Base-by-base conservation (phyloP, 2,888 invertebrate species). In the Cyclophora punctaria region DNA sequence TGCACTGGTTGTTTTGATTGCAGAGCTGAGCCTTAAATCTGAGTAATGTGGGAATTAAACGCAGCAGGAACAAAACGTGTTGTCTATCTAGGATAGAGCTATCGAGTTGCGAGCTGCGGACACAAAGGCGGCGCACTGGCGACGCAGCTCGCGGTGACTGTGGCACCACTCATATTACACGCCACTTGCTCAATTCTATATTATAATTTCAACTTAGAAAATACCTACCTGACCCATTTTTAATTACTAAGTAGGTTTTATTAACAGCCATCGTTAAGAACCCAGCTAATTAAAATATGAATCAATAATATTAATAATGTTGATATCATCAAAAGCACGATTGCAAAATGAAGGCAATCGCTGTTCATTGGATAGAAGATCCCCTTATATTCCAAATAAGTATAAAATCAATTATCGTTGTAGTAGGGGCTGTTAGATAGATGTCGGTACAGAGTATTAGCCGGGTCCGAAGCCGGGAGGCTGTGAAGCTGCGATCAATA, bases 401-500 rank as follows among this genome's bases (percentile, higher is more conserved):
- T 47, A 46, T 33, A 44, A 44, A 45, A 35, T 44, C 37, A 37
- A 37, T 5, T 37, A 5, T 37, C 37, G 51, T 53, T 46, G 48
- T 53, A 57, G 49, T 20, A 20, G 20, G 41, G 63, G 57, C 53
- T 52, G 65, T 69, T 57, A 60, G 61, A 59, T 57, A 60, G 61
- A 59, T 62, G 64, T 61, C 63, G 50, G 58, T 59, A 62, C 58
- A 63, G 60, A 66, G 65, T 65, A 66, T 62, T 57, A 62, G 52
- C 55, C 53, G 51, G 53, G 58, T 55, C 51, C 59, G 67, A 61
- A 60, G 62, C 66, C 67, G 78, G 73, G 78, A 75, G 78, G 75
- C 75, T 78, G 80, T 69, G 82, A 78, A 66, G 67, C 68, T 78
- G 78, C 86, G 86, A 88, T 88, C 87, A 81, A 83, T 81, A 83